Evolutionary conservation across 2,797 vertebrate genomes (phyloP).

Genomic region (Sebastes flavidus): DNA sequence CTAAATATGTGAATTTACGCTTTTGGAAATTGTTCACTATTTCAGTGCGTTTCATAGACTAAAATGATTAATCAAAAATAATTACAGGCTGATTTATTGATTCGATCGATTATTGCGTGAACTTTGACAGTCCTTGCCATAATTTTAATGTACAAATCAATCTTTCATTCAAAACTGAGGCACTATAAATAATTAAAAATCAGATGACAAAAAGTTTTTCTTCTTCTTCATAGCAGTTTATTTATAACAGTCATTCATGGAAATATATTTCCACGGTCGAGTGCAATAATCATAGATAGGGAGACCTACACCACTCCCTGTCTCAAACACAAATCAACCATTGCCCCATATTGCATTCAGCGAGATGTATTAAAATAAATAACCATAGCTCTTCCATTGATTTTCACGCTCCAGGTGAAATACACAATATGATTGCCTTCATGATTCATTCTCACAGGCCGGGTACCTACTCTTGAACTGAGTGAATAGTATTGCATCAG

Average conservation of each 20-base stretch:
- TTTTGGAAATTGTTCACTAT: too few relatives aligned
- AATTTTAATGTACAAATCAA: not conserved
- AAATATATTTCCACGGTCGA: conserved; percentile 79
- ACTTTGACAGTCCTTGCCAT: too few relatives aligned
- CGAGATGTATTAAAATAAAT: conserved; percentile 82
- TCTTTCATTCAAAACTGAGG: not conserved
- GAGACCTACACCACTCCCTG: conserved; percentile 24
- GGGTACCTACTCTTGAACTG: too few relatives aligned
- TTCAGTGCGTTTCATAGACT: too few relatives aligned
- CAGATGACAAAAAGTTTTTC: not conserved
- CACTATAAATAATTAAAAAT: not conserved
- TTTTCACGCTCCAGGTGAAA: too few relatives aligned
- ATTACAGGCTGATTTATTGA: too few relatives aligned
- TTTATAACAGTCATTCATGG: conserved; percentile 84
- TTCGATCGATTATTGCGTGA: too few relatives aligned
- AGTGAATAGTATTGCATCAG: conserved; percentile 72
- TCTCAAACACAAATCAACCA: conserved; percentile 49
- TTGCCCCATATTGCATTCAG: conserved; percentile 58
- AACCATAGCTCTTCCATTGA: conserved; percentile 63
- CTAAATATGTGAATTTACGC: too few relatives aligned
- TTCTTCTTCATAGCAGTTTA: conserved; percentile 66
- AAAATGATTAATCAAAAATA: too few relatives aligned
- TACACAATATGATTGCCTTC: too few relatives aligned
- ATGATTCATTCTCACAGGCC: too few relatives aligned
- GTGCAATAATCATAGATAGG: conserved; percentile 77